These are phyloP conservation scores for Indicator indicator DNA, from an alignment of 2,113 vertebrate species.

Conservation along the genomic window DNA sequence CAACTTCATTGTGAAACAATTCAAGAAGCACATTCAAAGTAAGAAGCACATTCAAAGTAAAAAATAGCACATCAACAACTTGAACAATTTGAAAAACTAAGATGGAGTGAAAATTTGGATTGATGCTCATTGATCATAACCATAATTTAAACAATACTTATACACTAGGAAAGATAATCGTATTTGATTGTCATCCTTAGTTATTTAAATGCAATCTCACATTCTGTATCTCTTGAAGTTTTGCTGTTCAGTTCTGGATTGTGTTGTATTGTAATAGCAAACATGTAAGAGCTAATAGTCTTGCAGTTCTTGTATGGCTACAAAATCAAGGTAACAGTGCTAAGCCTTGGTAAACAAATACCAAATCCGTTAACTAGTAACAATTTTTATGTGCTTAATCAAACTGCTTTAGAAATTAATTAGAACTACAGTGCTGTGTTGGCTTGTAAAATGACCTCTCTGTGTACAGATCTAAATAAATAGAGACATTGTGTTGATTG, in stretches of 20 bases:
- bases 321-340: not conserved
- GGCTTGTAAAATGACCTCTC: not conserved
- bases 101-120: not conserved
- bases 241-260: not conserved
- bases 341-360: not conserved
- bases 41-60: not conserved
- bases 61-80: not conserved
- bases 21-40: not conserved
- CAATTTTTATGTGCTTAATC: not conserved
- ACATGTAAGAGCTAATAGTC: not conserved
- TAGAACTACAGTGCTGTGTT: not conserved
- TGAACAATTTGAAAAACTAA: not conserved
- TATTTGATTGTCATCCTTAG: not conserved
- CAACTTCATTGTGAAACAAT: not conserved
- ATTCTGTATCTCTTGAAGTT: not conserved
- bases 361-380: not conserved
- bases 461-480: not conserved
- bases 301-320: not conserved
- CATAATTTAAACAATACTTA: not conserved
- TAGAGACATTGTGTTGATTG: not conserved
- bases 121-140: not conserved
- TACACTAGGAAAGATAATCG: not conserved
- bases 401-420: not conserved
- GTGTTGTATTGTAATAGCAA: not conserved
- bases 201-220: not conserved